Evolutionary conservation across 2,113 vertebrate species (phyloP).

Genomic region (Triplophysa siluroides): DNA sequence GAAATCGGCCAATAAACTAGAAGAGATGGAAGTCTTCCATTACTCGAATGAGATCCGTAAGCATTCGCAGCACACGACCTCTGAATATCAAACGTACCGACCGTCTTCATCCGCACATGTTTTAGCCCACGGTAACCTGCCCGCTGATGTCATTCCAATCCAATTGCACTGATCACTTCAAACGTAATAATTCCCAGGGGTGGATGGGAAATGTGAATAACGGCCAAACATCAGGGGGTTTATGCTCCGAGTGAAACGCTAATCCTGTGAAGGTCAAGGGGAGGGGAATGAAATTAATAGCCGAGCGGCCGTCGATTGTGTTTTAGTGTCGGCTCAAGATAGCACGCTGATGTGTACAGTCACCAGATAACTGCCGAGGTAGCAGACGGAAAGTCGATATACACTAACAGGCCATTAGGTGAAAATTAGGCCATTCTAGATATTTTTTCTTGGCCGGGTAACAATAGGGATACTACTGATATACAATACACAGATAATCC

Average conservation of each 20-base stretch:
- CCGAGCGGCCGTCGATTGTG: conserved; percentile 58
- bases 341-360: conserved; percentile 22
- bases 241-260: conserved; percentile 73
- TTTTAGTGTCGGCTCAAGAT: conserved; percentile 51
- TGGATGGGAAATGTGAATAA: conserved; percentile 67
- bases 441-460: background rate
- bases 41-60: conserved; percentile 19
- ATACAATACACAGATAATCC: background rate
- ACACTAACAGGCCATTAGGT: conserved; percentile 33
- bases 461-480: background rate
- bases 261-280: conserved; percentile 71
- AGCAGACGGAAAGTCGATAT: conserved; percentile 28
- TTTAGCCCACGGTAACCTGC: conserved; percentile 23
- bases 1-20: background rate
- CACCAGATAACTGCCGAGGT: conserved; percentile 26
- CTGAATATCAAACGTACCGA: background rate
- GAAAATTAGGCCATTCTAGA: conserved; percentile 12
- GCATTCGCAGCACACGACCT: conserved; percentile 20
- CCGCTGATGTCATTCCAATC: conserved; percentile 65
- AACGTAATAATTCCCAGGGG: conserved; percentile 59
- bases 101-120: background rate
- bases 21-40: background rate
- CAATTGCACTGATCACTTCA: conserved; percentile 67
- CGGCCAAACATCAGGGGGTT: conserved; percentile 67
- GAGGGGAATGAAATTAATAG: conserved; percentile 70